Evolutionary conservation across 2,888 invertebrate genomes (phyloP).

Genomic region (Aphodius sticticus): DNA sequence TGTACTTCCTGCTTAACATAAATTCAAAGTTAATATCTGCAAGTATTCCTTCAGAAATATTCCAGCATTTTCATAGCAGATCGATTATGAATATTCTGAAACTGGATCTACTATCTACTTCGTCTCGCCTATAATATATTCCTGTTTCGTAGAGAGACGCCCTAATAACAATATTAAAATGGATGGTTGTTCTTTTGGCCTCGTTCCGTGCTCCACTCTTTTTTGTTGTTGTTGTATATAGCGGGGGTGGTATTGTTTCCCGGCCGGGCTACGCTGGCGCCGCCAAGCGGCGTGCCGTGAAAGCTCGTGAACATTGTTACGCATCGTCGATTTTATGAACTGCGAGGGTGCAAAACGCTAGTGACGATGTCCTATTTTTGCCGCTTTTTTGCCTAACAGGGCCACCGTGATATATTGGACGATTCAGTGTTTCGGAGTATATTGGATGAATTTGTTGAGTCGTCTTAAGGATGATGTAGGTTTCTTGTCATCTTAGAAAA

Average conservation of each 20-base stretch:
- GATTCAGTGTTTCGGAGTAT: background rate
- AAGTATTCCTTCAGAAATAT: no score
- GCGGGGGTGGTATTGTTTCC: background rate
- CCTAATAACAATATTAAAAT: background rate
- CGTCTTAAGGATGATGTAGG: no score
- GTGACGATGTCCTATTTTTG: background rate
- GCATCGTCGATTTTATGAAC: background rate
- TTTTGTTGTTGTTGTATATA: background rate
- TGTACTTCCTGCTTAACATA: no score
- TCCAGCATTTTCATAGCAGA: no score
- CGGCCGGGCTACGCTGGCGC: background rate
- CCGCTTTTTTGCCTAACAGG: background rate
- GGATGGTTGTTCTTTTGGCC: background rate
- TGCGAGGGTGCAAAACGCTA: background rate
- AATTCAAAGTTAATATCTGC: no score
- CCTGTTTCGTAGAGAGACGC: no score
- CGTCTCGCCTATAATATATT: no score
- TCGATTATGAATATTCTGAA: no score
- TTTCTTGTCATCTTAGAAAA: no score
- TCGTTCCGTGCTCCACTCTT: background rate
- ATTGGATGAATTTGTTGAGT: background rate
- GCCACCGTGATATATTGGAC: background rate
- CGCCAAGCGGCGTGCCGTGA: background rate
- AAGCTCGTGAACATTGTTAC: conserved; percentile 4
- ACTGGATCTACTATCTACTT: no score